Percentiles rank a stretch among this genome's conserved stretches.
phyloP scores from a whole-genome alignment of 2,797 vertebrate genomes.

The Nasua narica region DNA sequence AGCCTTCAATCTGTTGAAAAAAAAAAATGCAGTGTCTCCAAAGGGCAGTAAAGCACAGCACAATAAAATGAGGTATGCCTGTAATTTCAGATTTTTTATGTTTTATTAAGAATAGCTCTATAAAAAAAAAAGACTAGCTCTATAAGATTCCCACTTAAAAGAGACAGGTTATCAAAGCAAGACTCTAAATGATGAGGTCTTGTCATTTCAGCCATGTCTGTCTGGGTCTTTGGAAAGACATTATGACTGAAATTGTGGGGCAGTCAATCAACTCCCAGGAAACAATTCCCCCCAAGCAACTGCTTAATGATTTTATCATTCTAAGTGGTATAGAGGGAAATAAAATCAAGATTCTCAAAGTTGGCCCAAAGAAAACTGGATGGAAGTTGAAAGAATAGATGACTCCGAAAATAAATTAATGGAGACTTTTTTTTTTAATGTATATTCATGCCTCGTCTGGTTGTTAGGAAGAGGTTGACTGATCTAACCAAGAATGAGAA shows the following conservation, averaged over 20 bases:
- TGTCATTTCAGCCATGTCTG: background rate
- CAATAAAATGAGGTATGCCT: background rate
- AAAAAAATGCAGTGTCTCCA: background rate
- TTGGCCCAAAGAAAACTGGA: background rate
- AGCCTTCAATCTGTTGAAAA: background rate
- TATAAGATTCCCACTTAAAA: background rate
- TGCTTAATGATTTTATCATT: background rate
- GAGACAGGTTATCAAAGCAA: background rate
- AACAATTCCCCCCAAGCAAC: background rate
- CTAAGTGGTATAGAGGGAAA: background rate
- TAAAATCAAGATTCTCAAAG: background rate
- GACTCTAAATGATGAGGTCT: background rate
- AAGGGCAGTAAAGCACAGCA: background rate
- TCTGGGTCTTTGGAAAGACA: background rate
- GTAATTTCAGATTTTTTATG: background rate
- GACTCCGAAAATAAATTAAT: background rate
- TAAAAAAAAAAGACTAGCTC: background rate
- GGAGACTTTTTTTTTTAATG: background rate
- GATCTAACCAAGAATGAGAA: background rate
- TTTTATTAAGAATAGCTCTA: background rate
- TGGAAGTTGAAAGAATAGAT: background rate
- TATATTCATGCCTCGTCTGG: background rate
- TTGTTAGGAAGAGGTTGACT: background rate
- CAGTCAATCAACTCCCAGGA: background rate
- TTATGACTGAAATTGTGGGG: background rate